Evolutionary conservation across 1,140 invertebrate genomes (phyloP).

Genomic region (Gonioctena quinquepunctata): DNA sequence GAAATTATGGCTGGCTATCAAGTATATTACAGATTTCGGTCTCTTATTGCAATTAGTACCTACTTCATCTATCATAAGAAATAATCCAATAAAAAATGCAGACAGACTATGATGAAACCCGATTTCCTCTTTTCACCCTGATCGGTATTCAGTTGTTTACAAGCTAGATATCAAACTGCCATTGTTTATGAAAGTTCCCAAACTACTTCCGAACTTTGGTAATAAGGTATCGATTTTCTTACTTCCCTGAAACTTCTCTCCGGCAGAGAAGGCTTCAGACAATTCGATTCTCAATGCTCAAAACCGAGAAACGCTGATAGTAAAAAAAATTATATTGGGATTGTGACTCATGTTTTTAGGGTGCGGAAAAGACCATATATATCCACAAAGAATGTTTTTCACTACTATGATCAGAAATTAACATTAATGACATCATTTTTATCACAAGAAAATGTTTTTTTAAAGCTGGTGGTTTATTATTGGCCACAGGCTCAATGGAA

Average conservation of each 20-base stretch:
- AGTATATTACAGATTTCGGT: too few relatives aligned
- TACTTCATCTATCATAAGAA: conserved; percentile 8
- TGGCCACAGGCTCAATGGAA: too few relatives aligned
- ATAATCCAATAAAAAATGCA: conserved; percentile 13
- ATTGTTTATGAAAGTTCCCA: conserved; percentile 51
- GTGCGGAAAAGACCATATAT: too few relatives aligned
- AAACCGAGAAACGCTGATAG: too few relatives aligned
- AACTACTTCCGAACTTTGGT: conserved; percentile 47
- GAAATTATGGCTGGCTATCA: too few relatives aligned
- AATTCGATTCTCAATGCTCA: neutral
- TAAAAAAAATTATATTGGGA: too few relatives aligned
- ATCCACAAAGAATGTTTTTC: too few relatives aligned
- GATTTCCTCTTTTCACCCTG: conserved; percentile 15
- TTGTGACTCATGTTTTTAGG: too few relatives aligned
- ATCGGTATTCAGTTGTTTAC: conserved; percentile 50
- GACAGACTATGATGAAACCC: neutral
- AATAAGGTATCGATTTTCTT: conserved; percentile 51
- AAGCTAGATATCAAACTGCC: conserved; percentile 43
- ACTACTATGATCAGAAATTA: too few relatives aligned
- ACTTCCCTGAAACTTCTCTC: conserved; percentile 23
- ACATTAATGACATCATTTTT: too few relatives aligned
- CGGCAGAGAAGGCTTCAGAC: neutral
- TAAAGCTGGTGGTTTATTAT: too few relatives aligned
- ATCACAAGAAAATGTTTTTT: too few relatives aligned
- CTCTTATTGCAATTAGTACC: neutral